Conservation (phyloP, 2,113 vertebrate species). For the Gobio gobio region DNA sequence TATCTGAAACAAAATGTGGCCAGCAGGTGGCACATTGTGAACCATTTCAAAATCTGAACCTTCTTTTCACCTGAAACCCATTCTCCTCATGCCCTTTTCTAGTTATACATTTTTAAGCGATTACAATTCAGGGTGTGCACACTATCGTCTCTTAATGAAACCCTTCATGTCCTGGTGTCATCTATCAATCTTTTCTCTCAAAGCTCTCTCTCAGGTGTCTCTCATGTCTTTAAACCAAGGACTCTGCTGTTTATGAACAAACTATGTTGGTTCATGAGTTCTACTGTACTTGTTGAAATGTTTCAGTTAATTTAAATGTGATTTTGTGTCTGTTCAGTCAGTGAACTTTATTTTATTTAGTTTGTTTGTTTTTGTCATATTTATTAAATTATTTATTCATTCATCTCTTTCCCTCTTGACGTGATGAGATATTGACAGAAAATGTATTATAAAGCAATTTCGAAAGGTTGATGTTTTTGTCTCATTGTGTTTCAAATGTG, state of each 20-base stretch:
- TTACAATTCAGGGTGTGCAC: not conserved
- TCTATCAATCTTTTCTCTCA: not conserved
- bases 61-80: not conserved
- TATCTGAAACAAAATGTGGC: not conserved
- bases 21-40: slow-evolving; percentile 37
- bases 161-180: not conserved
- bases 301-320: not conserved
- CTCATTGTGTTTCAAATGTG: not conserved
- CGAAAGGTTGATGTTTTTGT: not conserved
- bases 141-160: slow-evolving; percentile 20
- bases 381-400: slow-evolving; percentile 25
- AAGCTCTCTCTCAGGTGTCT: slow-evolving; percentile 59
- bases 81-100: not conserved
- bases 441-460: slow-evolving; percentile 7
- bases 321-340: slow-evolving; percentile 13
- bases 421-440: slow-evolving; percentile 18
- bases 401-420: not conserved
- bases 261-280: slow-evolving; percentile 9
- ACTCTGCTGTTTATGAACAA: slow-evolving; percentile 27
- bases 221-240: slow-evolving; percentile 60
- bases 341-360: slow-evolving; percentile 7
- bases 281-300: not conserved
- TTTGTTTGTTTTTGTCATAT: slow-evolving; percentile 24
- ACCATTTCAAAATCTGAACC: not conserved
- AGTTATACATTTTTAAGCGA: not conserved